phyloP scores from a whole-genome alignment of 2,113 vertebrate genomes.

The Mystacornis crossleyi region DNA sequence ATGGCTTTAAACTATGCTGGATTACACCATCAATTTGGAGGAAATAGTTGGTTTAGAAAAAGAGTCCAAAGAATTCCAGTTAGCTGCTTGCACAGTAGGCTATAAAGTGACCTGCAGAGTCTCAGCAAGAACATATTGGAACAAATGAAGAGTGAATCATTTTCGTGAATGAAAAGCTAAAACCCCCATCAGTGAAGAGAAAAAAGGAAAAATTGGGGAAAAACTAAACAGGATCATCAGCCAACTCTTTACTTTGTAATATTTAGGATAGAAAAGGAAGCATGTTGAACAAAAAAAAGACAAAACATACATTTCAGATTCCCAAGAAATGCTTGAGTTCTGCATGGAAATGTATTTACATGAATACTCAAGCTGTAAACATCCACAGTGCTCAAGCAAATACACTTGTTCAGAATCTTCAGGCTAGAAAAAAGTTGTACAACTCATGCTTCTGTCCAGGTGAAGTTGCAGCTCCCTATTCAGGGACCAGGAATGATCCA shows the following conservation, averaged over 20 bases:
- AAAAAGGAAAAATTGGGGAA: background rate
- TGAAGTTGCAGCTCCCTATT: background rate
- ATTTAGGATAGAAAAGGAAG: background rate
- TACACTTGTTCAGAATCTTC: rapidly evolving
- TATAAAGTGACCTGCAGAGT: background rate
- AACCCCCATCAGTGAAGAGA: background rate
- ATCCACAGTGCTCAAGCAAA: background rate
- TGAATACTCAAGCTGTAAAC: background rate
- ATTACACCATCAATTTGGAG: slow-evolving; percentile 11
- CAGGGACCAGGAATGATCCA: background rate
- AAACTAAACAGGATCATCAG: background rate
- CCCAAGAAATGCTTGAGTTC: background rate
- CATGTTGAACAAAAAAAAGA: background rate
- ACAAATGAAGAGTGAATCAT: slow-evolving; percentile 28
- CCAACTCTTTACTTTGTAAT: background rate
- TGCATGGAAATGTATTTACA: background rate
- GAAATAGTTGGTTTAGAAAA: slow-evolving; percentile 49
- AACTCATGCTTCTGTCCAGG: background rate
- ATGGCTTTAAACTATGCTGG: background rate
- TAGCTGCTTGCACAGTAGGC: background rate
- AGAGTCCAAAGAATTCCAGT: slow-evolving; percentile 12
- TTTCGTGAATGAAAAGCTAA: slow-evolving; percentile 47
- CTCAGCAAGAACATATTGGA: background rate
- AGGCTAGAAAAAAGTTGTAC: background rate
- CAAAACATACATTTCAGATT: background rate